These are phyloP conservation scores for Electrophaes corylata DNA, from an alignment of 2,888 invertebrate genomes.

Conservation along the genomic window DNA sequence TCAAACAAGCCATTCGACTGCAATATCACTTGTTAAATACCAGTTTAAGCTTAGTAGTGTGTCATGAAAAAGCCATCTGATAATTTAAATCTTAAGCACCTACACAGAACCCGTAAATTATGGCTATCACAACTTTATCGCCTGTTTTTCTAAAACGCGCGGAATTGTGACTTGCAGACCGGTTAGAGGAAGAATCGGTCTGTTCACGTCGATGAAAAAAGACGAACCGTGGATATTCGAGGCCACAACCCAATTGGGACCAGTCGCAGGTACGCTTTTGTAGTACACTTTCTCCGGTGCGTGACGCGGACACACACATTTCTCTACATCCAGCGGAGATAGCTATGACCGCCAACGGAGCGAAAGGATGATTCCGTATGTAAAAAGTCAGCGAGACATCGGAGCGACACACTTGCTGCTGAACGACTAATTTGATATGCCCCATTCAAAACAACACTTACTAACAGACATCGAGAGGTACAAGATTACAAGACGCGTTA, in stretches of 20 bases:
- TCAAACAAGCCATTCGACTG: constrained; percentile 20
- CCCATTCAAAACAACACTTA: constrained; percentile 21
- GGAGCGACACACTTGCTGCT: constrained; percentile 5
- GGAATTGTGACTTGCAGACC: constrained; percentile 42
- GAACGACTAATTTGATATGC: constrained; percentile 21
- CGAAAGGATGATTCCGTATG: constrained; percentile 30
- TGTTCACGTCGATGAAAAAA: constrained; percentile 52
- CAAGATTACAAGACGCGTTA: constrained; percentile 52
- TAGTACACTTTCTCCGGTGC: constrained; percentile 81
- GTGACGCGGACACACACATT: constrained; percentile 74
- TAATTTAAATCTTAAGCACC: constrained; percentile 34
- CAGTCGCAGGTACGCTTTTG: constrained; percentile 74
- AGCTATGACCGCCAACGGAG: constrained; percentile 23
- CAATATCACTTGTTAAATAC: constrained; percentile 19
- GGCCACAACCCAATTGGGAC: constrained; percentile 81
- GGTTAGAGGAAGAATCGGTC: constrained; percentile 50
- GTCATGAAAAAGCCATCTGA: constrained; percentile 19
- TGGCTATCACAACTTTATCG: constrained; percentile 38
- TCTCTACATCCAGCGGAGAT: constrained; percentile 57
- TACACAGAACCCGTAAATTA: constrained; percentile 32
- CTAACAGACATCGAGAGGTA: constrained; percentile 49
- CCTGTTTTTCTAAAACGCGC: constrained; percentile 42
- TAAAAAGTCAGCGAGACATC: constrained; percentile 26
- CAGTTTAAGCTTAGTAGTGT: constrained; percentile 22
- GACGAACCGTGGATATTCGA: constrained; percentile 73